A percentile compares a stretch with the other conserved stretches of the same genome.
Conservation (phyloP, 2,113 vertebrate genomes). For the Scalopus aquaticus region DNA sequence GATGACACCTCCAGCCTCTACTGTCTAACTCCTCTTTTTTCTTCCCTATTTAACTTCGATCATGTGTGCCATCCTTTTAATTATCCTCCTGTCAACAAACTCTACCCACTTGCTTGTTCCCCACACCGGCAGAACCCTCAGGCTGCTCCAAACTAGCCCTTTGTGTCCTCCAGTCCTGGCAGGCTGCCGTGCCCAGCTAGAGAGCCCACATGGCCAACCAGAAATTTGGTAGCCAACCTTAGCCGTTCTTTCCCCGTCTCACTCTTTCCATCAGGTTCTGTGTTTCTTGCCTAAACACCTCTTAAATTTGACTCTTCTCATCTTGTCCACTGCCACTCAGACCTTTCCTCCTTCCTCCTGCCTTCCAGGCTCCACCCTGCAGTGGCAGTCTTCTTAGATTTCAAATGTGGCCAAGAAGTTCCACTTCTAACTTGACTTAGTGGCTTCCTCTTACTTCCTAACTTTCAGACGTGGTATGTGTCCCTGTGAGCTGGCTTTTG, state of each 20-base stretch:
- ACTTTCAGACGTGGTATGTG: background rate
- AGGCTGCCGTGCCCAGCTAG: background rate
- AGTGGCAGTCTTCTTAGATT: background rate
- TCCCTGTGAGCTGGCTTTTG: background rate
- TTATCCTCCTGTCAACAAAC: background rate
- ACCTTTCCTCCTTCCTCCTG: background rate
- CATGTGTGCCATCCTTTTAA: background rate
- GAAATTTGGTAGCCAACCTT: background rate
- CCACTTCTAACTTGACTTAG: background rate
- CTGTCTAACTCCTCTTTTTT: background rate
- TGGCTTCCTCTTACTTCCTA: background rate
- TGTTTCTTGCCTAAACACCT: background rate
- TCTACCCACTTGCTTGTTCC: background rate
- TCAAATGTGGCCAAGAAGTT: background rate
- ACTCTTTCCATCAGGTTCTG: background rate
- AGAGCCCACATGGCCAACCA: background rate
- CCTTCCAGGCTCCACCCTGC: background rate
- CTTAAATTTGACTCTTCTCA: background rate
- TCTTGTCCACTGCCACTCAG: background rate
- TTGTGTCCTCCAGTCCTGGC: background rate
- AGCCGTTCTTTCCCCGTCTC: background rate
- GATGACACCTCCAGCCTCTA: background rate
- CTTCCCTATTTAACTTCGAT: background rate
- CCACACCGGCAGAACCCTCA: background rate
- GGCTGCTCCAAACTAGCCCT: background rate